Evolutionary conservation across 92 coral and sea anemone species (phyloP), one percentile per base, ranked within the genome.

Genomic region (Paramuricea clavata): DNA sequence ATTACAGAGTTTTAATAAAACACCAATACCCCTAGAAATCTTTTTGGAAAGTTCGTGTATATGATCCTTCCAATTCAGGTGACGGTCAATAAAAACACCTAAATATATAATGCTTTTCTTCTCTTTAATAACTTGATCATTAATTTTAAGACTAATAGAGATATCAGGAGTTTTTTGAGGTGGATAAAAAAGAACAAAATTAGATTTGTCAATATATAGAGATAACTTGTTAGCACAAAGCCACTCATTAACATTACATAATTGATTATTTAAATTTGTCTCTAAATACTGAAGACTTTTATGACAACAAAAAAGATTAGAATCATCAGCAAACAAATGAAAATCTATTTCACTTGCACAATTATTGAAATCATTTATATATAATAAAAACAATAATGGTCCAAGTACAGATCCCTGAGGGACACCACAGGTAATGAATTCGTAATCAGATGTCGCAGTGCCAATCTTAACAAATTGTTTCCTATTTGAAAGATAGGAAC

Each of bases 171-270:
- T 52, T 69, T 83, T 83, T 44, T 83, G 87, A 49, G 79, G 52
- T 12, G 88, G 73, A 52, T 30, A 69, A 49, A 83, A 83, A 23
- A 83, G 49, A 32, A 72, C 71, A 90, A 76, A 89, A 68, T 68
- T 90, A 19, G 90, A 87, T 74, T 90, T 90, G 2, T 90, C 93
- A 34, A 73, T 79, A 50, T 90, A 82, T 28, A 82, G 80, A 15
- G 90, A 78, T 36, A 90, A 78, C 61, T 73, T 90, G 50, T 90
- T 81, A 32, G 92, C 92, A 83, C 89, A 87, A 31, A 91, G 59
- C 94, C 94, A 87, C 35, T 49, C 73, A 41, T 83, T 42, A 35
- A 87, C 73, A 74, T 91, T 91, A 59, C 62, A 30, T 33, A 91
- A 44, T 69, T 91, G 86, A 57, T 22, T 28, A 83, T 83, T 90